Evolutionary conservation across 1,140 invertebrate genomes (phyloP).

Genomic region (Chelonus insularis): DNA sequence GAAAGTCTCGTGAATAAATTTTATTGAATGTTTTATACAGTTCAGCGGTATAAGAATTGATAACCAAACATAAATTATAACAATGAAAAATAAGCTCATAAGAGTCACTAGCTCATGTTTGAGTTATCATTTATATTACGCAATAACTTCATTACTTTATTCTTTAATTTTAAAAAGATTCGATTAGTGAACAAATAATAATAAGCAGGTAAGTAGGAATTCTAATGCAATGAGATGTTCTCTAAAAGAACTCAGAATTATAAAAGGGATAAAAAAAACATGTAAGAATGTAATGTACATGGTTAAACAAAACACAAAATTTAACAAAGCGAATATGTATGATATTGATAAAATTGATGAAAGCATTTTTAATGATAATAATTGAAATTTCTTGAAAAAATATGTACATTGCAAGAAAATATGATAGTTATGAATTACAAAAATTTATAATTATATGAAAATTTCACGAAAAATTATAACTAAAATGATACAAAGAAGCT

Average conservation of each 20-base stretch:
- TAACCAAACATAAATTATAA: no score
- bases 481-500: constrained; percentile 36
- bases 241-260: neutral
- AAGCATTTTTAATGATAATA: constrained; percentile 20
- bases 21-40: neutral
- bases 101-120: no score
- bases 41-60: no score
- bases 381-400: no score
- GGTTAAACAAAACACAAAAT: no score
- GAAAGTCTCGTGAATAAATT: neutral
- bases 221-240: constrained; percentile 5
- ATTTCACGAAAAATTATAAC: neutral
- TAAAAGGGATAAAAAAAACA: neutral
- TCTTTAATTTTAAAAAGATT: neutral
- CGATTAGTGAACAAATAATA: constrained; percentile 13
- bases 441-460: constrained; percentile 1
- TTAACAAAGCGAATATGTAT: no score
- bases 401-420: constrained; percentile 24
- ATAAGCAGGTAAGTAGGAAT: neutral
- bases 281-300: constrained; percentile 23
- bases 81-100: no score
- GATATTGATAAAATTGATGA: neutral
- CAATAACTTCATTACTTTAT: no score
- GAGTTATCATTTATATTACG: no score
- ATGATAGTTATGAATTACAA: constrained; percentile 5